Percentiles rank a stretch among this genome's conserved stretches.
phyloP scores from a whole-genome alignment of 1,140 invertebrate genomes.

The Oedothorax gibbosus region DNA sequence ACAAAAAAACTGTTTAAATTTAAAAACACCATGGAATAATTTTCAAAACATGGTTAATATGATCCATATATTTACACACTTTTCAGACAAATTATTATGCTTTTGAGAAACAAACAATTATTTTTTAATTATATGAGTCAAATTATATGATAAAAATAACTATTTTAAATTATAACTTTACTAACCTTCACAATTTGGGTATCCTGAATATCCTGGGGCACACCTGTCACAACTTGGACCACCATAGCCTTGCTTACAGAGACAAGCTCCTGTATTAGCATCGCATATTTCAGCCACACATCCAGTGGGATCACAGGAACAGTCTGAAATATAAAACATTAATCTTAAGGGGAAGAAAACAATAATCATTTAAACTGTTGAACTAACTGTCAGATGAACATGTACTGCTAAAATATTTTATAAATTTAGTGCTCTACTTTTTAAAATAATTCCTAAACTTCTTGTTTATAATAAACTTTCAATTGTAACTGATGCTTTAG shows the following conservation, averaged over 20 bases:
- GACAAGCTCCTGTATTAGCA: conserved; percentile 83
- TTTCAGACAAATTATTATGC: background rate
- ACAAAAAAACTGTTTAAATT: no score
- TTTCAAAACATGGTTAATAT: no score
- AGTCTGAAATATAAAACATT: conserved; percentile 75
- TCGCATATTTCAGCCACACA: conserved; percentile 88
- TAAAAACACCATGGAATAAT: no score
- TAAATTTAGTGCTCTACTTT: no score
- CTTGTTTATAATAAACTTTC: no score
- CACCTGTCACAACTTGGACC: conserved; percentile 92
- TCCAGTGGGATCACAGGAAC: conserved; percentile 91
- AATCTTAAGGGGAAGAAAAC: no score
- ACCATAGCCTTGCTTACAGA: conserved; percentile 92
- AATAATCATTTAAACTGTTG: no score
- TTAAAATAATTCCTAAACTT: no score
- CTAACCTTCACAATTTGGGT: conserved; percentile 81
- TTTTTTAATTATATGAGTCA: background rate
- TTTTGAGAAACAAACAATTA: background rate
- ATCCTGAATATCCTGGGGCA: conserved; percentile 85
- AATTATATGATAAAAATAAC: background rate
- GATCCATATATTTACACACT: background rate
- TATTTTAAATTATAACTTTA: background rate
- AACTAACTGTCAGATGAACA: no score
- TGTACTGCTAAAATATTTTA: no score
- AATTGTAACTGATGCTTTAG: no score